phyloP scores from a whole-genome alignment of 2,113 vertebrate genomes.

The Indri indri region DNA sequence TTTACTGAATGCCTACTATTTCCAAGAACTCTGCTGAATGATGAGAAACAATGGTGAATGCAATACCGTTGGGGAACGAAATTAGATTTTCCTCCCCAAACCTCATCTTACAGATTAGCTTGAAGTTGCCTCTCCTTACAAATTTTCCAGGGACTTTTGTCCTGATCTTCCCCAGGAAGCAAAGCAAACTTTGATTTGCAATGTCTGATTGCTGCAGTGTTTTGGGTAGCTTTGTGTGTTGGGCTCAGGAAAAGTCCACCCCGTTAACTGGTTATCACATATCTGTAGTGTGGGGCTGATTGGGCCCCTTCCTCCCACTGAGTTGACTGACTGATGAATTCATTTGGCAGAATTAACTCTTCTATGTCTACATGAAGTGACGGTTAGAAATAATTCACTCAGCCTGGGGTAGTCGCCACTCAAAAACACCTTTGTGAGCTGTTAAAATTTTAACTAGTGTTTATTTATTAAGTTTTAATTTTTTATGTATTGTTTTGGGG shows the following conservation, averaged over 20 bases:
- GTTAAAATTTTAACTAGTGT: background rate
- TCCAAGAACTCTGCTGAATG: too few species aligned
- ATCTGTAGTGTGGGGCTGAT: background rate
- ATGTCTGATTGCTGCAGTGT: background rate
- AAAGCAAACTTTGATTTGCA: background rate
- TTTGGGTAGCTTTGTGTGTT: background rate
- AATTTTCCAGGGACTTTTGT: background rate
- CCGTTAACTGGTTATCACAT: background rate
- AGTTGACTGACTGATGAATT: background rate
- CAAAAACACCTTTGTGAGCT: background rate
- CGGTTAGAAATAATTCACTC: conserved; percentile 41
- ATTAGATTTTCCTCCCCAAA: background rate
- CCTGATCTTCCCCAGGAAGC: background rate
- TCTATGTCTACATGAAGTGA: background rate
- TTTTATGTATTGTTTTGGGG: background rate
- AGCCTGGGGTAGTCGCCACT: background rate
- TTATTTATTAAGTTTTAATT: background rate
- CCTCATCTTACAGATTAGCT: background rate
- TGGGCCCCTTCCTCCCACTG: background rate
- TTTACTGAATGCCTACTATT: too few species aligned
- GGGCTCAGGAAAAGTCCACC: background rate
- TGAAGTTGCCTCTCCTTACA: background rate
- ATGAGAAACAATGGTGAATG: too few species aligned
- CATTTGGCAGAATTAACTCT: background rate
- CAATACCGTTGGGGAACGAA: too few species aligned